Base-by-base conservation (phyloP, 2,797 vertebrate genomes). In the Eremophila alpestris region DNA sequence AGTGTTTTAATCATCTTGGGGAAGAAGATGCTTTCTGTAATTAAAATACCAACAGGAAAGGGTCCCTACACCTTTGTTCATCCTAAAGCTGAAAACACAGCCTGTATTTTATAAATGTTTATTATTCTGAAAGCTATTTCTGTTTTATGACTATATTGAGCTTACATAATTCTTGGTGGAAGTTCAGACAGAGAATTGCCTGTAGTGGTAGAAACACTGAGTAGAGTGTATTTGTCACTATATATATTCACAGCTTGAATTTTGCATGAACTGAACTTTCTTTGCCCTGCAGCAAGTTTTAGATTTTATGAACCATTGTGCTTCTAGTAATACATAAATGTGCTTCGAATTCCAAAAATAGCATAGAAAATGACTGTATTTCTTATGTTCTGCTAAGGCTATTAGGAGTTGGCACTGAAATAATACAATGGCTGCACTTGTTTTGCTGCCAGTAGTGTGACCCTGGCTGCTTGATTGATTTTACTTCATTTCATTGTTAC, bases 311-410 rank as follows among this genome's bases (percentile, higher is more conserved):
- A 81, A 78, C 20, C 7, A 16, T 59, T 74, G 29, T 87, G 60
- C 56, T 95, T 89, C 64, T 63, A 64, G 51, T 18, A 79, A 69
- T 55, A n/a, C 2, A 0, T 56, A 83, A 81, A 74, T 17, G 11
- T 70, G 34, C 26, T 85, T 71, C 22, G 7, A 67, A 56, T 89
- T 87, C 77, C 20, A 79, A 84, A 95, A 86, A 94, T 87, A 92
- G 29, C 16, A 70, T 8, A 78, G 63, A 55, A 78, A 87, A 63
- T 58, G 36, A 10, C 21, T 70, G 24, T 67, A 60, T 87, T 92
- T 59, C 63, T 88, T 65, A 29, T 7, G 2, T 90, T 90, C 55
- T 46, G 2, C 48, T 83, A 79, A 73, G 40, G 29, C 32, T 10
- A 16, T 69, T 90, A 59, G 30, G 65, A 77, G 23, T 5, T 86